Evolutionary conservation across 2,797 vertebrate genomes (phyloP).

Genomic region (Notamacropus eugenii): DNA sequence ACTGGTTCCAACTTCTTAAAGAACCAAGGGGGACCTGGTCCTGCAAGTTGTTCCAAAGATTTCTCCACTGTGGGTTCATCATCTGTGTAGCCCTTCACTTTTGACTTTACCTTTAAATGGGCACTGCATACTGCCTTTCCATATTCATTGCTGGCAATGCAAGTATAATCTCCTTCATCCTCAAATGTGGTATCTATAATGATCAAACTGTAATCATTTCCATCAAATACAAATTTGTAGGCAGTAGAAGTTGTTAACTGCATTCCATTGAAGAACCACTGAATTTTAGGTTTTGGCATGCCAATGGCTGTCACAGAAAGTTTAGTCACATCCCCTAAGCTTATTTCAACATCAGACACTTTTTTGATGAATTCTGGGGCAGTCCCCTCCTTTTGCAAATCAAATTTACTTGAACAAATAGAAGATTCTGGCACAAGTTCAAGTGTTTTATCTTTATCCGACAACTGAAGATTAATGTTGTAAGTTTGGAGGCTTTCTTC

Average conservation of each 20-base stretch:
- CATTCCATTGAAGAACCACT: conserved; percentile 91
- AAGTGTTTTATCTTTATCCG: conserved; percentile 92
- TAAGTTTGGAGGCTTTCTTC: conserved; percentile 90
- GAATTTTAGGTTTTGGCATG: conserved; percentile 90
- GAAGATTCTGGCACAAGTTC: conserved; percentile 93
- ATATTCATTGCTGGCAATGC: conserved; percentile 89
- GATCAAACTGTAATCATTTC: conserved; percentile 90
- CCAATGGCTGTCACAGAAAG: conserved; percentile 91
- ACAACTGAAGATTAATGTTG: conserved; percentile 90
- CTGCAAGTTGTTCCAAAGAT: conserved; percentile 63
- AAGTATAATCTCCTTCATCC: conserved; percentile 92
- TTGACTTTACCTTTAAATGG: conserved; percentile 88
- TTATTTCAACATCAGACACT: conserved; percentile 85
- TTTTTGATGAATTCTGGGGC: conserved; percentile 90
- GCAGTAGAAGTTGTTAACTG: conserved; percentile 85
- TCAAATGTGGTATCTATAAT: conserved; percentile 88
- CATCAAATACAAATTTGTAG: conserved; percentile 90
- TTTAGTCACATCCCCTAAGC: conserved; percentile 87
- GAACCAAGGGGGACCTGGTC: conserved; percentile 88
- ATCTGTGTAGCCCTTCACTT: conserved; percentile 67
- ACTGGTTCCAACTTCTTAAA: conserved; percentile 84
- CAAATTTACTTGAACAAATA: conserved; percentile 88
- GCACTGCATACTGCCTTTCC: conserved; percentile 90
- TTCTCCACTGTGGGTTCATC: conserved; percentile 35
- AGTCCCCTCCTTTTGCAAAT: conserved; percentile 87